Base-by-base conservation (phyloP, 2,888 invertebrate species). In the Chirona hameri region DNA sequence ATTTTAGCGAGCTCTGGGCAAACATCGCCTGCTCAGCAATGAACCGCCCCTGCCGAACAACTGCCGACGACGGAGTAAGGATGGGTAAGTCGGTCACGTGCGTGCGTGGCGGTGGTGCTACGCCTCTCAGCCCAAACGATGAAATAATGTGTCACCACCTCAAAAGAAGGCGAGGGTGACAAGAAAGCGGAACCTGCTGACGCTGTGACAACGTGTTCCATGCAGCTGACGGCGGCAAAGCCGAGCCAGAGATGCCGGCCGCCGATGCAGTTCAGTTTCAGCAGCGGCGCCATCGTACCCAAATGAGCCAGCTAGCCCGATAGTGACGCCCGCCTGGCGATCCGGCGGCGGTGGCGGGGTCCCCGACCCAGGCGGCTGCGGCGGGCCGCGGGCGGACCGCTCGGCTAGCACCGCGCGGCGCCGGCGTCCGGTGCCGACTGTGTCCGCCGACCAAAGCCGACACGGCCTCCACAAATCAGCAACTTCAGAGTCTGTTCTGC, bases 81-180 rank as follows among this genome's bases (percentile, higher is more conserved):
- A 39, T 39, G 39, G 39, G 7, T n/a, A 5, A 60, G 10, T 4
- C n/a, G 24, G 9, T 10, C 10, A 10, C 60, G 0, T 24, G 10
- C 24, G 1, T 10, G 10, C 60, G 7, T 10, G n/a, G 10, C 9
- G 4, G 7, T 24, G 10, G 60, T n/a, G 21, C n/a, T 0, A 7
- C 10, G 24, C 3, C 24, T 10, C n/a, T n/a, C 60, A 10, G 10
- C 24, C 10, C 9, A 21, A 21, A n/a, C 21, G n/a, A 21, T 21
- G 60, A 60, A 10, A 60, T 24, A n/a, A 24, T 18, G 55, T 55
- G 57, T 18, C 24, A 24, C 65, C 65, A 0, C 9, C 27, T 27
- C 27, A 69, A 27, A 69, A 69, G 65, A 69, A 69, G 65, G 65
- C 65, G 15, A 69, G 27, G 65, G 65, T 69, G 65, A 69, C 27